These are phyloP conservation scores for Panthera tigris DNA, from an alignment of 2,113 vertebrate species.

Conservation along the genomic window DNA sequence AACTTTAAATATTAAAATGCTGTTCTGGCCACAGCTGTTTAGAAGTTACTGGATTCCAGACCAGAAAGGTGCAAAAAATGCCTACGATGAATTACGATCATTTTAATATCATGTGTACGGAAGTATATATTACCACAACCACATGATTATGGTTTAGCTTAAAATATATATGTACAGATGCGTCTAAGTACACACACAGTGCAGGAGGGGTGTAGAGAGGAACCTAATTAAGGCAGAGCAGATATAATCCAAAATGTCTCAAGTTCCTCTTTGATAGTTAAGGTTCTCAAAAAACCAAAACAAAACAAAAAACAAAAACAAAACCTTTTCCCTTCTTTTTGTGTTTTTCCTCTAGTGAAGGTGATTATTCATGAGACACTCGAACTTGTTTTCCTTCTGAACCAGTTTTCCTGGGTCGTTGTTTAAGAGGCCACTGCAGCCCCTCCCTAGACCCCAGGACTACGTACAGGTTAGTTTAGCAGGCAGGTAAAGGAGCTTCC, in stretches of 20 bases:
- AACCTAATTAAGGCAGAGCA: background rate
- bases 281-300: background rate
- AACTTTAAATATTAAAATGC: conserved; percentile 30
- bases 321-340: background rate
- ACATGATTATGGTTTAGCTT: background rate
- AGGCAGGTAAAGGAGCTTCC: too few species aligned
- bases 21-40: background rate
- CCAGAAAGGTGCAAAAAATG: background rate
- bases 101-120: background rate
- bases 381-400: conserved; percentile 1
- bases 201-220: background rate
- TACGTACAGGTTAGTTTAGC: too few species aligned
- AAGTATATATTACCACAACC: background rate
- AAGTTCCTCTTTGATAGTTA: background rate
- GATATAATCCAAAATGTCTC: background rate
- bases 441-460: background rate
- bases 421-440: background rate
- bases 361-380: background rate
- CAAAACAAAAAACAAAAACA: background rate
- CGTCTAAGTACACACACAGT: background rate
- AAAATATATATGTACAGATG: background rate
- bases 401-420: background rate
- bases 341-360: background rate
- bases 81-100: background rate
- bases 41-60: conserved; percentile 22